These are phyloP conservation scores for Delichon dasypus DNA, from an alignment of 2,797 vertebrate genomes.

Conservation along the genomic window DNA sequence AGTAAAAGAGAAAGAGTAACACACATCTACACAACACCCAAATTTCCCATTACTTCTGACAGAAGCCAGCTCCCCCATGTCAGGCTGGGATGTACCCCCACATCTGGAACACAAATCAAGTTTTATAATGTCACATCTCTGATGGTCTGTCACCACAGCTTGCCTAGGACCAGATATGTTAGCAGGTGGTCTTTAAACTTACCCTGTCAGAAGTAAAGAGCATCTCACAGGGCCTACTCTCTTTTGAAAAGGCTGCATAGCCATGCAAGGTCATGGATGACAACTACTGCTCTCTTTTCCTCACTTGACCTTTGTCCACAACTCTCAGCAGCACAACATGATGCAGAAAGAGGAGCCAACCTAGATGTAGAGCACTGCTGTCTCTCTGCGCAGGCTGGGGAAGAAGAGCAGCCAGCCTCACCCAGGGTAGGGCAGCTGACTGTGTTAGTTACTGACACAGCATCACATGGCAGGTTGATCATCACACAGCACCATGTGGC, in stretches of 20 bases:
- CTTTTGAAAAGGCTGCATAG: not conserved
- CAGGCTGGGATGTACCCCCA: not conserved
- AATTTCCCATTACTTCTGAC: constrained; percentile 2
- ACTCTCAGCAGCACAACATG: not conserved
- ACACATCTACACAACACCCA: constrained; percentile 1
- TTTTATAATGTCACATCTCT: not conserved
- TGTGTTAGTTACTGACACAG: not conserved
- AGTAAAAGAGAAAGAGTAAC: not conserved
- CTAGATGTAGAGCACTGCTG: not conserved
- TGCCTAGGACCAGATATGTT: not conserved
- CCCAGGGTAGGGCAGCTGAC: not conserved
- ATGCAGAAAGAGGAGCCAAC: not conserved
- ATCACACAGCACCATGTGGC: accelerated
- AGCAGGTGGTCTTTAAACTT: not conserved
- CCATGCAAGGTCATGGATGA: not conserved
- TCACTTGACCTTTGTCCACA: not conserved
- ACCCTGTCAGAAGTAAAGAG: not conserved
- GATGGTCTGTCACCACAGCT: not conserved
- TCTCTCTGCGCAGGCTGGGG: not conserved
- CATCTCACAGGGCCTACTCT: not conserved
- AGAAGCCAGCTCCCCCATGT: not conserved
- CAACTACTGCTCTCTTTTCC: not conserved
- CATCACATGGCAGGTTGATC: accelerated
- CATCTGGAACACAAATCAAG: not conserved
- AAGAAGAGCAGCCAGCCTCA: not conserved